Percentiles rank a stretch among this genome's conserved stretches.
These are phyloP conservation scores for Apamea monoglypha DNA, from an alignment of 2,888 invertebrate species.

Conservation along the genomic window DNA sequence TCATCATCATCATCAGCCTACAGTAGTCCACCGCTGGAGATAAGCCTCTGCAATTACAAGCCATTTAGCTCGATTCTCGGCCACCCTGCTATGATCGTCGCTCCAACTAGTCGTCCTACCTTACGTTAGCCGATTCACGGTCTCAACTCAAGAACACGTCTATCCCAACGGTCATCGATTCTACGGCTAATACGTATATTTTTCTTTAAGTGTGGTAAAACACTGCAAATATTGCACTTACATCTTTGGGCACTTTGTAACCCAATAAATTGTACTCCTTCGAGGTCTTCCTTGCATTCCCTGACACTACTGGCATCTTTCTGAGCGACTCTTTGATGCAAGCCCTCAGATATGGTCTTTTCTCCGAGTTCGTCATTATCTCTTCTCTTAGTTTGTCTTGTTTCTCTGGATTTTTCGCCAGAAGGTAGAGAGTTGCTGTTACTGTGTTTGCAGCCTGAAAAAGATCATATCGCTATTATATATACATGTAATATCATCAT, in stretches of 20 bases:
- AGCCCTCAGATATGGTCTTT: conserved; percentile 91
- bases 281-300: conserved; percentile 87
- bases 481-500: too few relatives aligned
- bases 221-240: conserved; percentile 74
- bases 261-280: conserved; percentile 91
- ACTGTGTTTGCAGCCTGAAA: conserved; percentile 90
- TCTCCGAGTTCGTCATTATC: conserved; percentile 76
- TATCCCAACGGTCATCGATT: too few relatives aligned
- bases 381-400: conserved; percentile 92
- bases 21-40: too few relatives aligned
- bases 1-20: too few relatives aligned
- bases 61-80: too few relatives aligned
- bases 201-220: neutral
- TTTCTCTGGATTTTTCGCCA: conserved; percentile 91
- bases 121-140: too few relatives aligned
- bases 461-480: neutral
- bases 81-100: too few relatives aligned
- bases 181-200: too few relatives aligned
- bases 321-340: conserved; percentile 93
- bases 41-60: too few relatives aligned
- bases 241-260: conserved; percentile 91
- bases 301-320: conserved; percentile 91
- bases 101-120: too few relatives aligned
- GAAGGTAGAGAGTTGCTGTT: conserved; percentile 89
- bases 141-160: too few relatives aligned